Evolutionary conservation across 2,113 vertebrate species (phyloP), one percentile per base, ranked within the genome.

Genomic region (Poeciliopsis occidentalis): DNA sequence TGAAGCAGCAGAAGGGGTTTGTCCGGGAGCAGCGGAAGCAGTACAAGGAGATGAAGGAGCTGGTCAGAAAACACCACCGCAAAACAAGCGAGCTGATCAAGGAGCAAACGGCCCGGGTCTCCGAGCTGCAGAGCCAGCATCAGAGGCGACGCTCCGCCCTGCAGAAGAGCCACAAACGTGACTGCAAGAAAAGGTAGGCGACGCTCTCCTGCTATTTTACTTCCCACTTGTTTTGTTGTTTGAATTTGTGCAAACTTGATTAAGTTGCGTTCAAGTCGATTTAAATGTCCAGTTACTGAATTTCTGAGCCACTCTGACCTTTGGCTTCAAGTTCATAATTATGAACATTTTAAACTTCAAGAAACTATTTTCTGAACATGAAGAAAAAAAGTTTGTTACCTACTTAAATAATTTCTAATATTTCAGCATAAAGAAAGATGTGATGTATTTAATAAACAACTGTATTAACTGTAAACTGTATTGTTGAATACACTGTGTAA

Each of bases 21-120:
- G 96, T 98, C 30, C 95, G 97, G 8, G 97, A 99, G 80, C 97
- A 99, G 71, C 96, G 96, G 88, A 98, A 96, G 67, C 97, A 99
- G 91, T 99, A 99, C 94, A 99, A 99, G 85, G 98, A 99, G 89
- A 97, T 99, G 95, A 99, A 99, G 92, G 98, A 99, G 78, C 94
- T 99, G 80, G 95, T 98, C 2, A 96, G 97, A 82, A 97, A 94
- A 73, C 98, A 99, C 81, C 96, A 98, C 91, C 97, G 97, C 93
- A 98, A 97, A 92, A 98, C 97, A 71, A 96, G 94, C 0, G 98
- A 99, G 87, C 93, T 99, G 68, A 98, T 99, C 85, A 98, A 97
- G 87, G 97, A 99, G 80, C 98, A 99, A 90, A 97, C 95, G 0
- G 91, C 96, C 2, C 97, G 95, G 24, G 95, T 95, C 8, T 96